Conservation (phyloP, 2,888 invertebrate genomes). For the Deroplatys truncata region DNA sequence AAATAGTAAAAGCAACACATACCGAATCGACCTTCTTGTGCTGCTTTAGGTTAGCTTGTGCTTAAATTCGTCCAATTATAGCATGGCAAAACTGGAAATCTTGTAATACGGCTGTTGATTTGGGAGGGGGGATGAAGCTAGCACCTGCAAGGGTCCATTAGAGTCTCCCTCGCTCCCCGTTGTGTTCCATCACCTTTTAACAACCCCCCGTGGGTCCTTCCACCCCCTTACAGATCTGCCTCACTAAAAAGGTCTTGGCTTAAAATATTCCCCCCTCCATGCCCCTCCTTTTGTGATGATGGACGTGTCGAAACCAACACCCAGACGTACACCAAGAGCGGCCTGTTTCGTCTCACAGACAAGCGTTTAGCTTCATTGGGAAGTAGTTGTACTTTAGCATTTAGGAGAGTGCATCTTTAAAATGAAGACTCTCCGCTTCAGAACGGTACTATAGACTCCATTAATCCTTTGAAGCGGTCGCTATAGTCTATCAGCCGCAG, state of each 20-base stretch:
- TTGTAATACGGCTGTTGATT: background rate
- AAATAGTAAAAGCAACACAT: too few species aligned
- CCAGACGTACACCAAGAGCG: background rate
- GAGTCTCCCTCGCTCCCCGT: background rate
- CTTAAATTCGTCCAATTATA: background rate
- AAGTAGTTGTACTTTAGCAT: too few species aligned
- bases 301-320: background rate
- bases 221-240: background rate
- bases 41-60: too few species aligned
- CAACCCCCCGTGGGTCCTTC: background rate
- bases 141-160: background rate
- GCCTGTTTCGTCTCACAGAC: background rate
- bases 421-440: too few species aligned
- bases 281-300: background rate
- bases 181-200: background rate
- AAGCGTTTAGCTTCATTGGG: too few species aligned
- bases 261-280: background rate
- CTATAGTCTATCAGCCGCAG: too few species aligned
- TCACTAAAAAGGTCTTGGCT: background rate
- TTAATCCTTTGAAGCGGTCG: too few species aligned
- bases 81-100: background rate
- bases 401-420: too few species aligned
- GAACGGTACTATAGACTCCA: too few species aligned
- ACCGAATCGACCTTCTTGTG: too few species aligned
- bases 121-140: background rate